Percentiles rank a stretch among this genome's conserved stretches.
These are phyloP conservation scores for Scarus forsteni DNA, from an alignment of 2,797 vertebrate genomes.

Conservation along the genomic window DNA sequence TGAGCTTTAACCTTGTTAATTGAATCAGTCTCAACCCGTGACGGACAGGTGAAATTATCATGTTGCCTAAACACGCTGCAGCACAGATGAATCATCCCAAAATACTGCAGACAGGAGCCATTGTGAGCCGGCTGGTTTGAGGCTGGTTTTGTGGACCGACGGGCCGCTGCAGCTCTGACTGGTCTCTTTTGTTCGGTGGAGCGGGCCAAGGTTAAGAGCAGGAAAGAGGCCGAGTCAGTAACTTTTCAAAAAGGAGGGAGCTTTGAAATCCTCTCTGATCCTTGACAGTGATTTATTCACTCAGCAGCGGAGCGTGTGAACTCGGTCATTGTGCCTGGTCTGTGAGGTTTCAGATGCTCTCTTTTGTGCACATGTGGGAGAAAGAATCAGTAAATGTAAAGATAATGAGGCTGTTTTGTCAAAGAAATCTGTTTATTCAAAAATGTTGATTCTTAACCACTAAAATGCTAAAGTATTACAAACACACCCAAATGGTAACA, in stretches of 20 bases:
- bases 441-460: too few species aligned
- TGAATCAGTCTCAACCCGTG: conserved; percentile 75
- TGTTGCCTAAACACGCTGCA: conserved; percentile 72
- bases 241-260: conserved; percentile 45
- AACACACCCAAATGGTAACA: too few species aligned
- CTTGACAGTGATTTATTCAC: conserved; percentile 61
- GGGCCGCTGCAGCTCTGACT: conserved; percentile 49
- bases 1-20: conserved; percentile 82
- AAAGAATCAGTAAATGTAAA: too few species aligned
- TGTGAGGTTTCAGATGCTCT: conserved; percentile 37
- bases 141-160: conserved; percentile 57
- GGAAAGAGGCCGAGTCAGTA: conserved; percentile 52
- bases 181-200: conserved; percentile 58
- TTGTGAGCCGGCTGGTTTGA: conserved; percentile 44
- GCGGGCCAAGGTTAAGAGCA: conserved; percentile 56
- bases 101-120: conserved; percentile 34
- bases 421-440: too few species aligned
- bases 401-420: too few species aligned
- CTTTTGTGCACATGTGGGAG: conserved; percentile 24
- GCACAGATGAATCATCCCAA: conserved; percentile 67
- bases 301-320: conserved; percentile 48
- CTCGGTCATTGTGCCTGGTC: conserved; percentile 33
- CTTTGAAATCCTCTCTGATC: conserved; percentile 38
- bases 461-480: too few species aligned
- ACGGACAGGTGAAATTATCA: conserved; percentile 78